Base-by-base conservation (phyloP, 2,888 invertebrate genomes). In the Salpingus planirostris region DNA sequence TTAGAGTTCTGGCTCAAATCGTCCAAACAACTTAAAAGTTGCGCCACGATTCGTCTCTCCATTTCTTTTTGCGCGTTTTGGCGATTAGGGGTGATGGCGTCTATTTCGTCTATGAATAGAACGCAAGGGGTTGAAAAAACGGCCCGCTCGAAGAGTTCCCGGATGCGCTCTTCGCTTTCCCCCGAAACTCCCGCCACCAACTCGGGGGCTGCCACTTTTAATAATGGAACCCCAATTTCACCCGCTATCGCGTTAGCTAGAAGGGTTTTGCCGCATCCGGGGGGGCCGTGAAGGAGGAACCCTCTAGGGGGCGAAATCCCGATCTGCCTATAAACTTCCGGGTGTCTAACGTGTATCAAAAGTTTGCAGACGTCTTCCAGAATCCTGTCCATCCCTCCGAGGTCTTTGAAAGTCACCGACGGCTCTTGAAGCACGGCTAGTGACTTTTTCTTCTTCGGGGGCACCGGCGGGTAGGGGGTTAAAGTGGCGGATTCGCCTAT, bases 61-160 rank as follows among this genome's bases (percentile, higher is more conserved):
- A 97, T 97, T 54, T 93, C 95, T 59, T 87, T 84, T 52, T 89
- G 87, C 2, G 91, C 91, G 50, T 81, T 81, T 33, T 90, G 81
- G 54, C 93, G 71, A 59, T 91, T 89, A 3, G 86, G 87, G 15
- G 91, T 88, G 25, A 98, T 84, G n/a, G 91, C 81, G 69, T 98
- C 97, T 38, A 98, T 88, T 68, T 97, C 95, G 66, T 98, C 97
- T 41, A 98, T 81, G 56, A 96, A 93, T 21, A 96, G 64, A 8
- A 96, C 76, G 59, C 89, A 85, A 0, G 91, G 90, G 6, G 87
- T 75, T 29, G 74, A 66, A 34, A 68, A 64, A 4, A 74, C 60
- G 1, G 95, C 93, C 55, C 83, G 78, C 21, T 90, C 86, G 67
- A 98, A 97, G 8, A 96, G 64, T 47, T 90, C 85, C 40, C 96